Evolutionary conservation across 2,797 vertebrate genomes (phyloP), one percentile per base, ranked within the genome.

Genomic region (Austrolebias charrua): DNA sequence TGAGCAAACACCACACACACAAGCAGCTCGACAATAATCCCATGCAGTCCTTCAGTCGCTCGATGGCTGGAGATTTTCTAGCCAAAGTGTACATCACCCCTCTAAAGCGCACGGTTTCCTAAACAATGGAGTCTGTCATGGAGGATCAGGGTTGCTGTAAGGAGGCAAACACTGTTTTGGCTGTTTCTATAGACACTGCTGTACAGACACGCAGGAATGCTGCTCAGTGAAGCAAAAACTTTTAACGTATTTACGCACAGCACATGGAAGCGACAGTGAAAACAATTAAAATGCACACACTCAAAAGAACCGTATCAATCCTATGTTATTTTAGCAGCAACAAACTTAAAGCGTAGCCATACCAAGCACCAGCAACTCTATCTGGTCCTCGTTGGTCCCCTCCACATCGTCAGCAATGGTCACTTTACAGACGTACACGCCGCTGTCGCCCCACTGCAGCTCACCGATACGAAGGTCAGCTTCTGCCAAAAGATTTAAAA

Each of bases 401-500:
- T 96, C 96, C 79, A 98, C 86, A 57, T 99, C 97, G 43, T 99
- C 93, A 0, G 96, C 86, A 29, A 96, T 95, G 71, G 95, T 91
- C 47, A 98, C 92, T 63, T 96, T 93, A 60, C 97, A 99, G 89
- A 94, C 95, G 79, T 99, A 99, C 15, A 98, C 94, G 0, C 97
- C 97, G 1, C 96, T 98, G 92, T 99, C 97, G 7, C 97, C 97
- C 97, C 97, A 98, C 90, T 95, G 92, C 82, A 99, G 73, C 82
- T 95, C 94, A 60, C 96, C 94, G 33, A 98, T 98, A 49, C 94
- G 94, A 75, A 99, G 92, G 76, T 98, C 96, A 7, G 95, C 97
- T 88, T 95, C 97, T 99, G 88, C 67, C 86, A 63, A 19, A 54
- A 69, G 35, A 72, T 12, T n/a, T n/a, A n/a, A 60, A 45, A 19